Evolutionary conservation across 2,797 vertebrate species (phyloP), one percentile per base, ranked within the genome.

Genomic region (Aphelocoma californica): DNA sequence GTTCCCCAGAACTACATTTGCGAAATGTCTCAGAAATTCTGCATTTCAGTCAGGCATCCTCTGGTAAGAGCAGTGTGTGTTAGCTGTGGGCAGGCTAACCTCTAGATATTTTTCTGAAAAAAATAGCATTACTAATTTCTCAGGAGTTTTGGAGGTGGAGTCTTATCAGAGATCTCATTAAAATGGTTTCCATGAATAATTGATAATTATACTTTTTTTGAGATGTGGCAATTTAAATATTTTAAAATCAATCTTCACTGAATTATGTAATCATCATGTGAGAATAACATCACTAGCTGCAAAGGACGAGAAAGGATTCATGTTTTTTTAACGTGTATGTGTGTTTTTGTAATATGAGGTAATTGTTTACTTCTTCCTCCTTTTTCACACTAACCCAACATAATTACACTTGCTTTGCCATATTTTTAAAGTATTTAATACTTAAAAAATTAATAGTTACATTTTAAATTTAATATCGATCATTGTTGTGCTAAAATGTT

Each of bases 111-210:
- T 66, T 75, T 88, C 58, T 84, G 44, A 47, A 60, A 79, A 58
- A 90, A 82, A 2, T 1, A 78, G 53, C 60, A 57, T 78, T 89
- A 51, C 79, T 95, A 82, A 93, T 96, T 95, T 86, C 45, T 94
- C 29, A 67, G 62, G 69, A 95, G 89, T 95, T 96, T 92, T 90
- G 64, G 69, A 91, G 94, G 81, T 77, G 79, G 66, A 13, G 26
- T 96, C 81, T 92, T 94, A 70, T 19, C 34, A 62, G 72, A 88
- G 48, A 74, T 50, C 80, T 96, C 47, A 75, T 96, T 94, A 94
- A 93, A 97, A 92, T 95, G 38, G 51, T 80, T 96, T 57, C 40
- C 66, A 75, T 86, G 54, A 96, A 93, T 95, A 92, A 95, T 96
- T 93, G 82, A 88, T 94, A 86, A 81, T 70, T 45, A 50, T n/a